phyloP scores from a whole-genome alignment of 2,888 invertebrate species.

The Zaprionus obscuricornis region DNA sequence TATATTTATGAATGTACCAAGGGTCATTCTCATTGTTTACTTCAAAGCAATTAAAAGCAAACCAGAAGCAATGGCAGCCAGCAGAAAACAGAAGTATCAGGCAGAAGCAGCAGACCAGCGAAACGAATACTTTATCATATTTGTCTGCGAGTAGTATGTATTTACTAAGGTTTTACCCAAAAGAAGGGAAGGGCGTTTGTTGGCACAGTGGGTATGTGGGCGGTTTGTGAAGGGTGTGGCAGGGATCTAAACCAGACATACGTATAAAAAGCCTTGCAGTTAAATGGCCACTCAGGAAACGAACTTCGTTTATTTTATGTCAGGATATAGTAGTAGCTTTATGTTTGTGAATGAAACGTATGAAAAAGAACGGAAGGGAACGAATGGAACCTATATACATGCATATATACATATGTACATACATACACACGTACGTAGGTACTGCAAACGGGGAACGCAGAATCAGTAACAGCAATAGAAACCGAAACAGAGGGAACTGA shows the following conservation, averaged over 20 bases:
- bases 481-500: too few relatives aligned
- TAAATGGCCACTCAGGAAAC: slow-evolving; percentile 78
- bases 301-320: slow-evolving; percentile 78
- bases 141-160: slow-evolving; percentile 67
- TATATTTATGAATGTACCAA: slow-evolving; percentile 74
- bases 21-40: slow-evolving; percentile 68
- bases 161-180: slow-evolving; percentile 58
- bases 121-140: slow-evolving; percentile 68
- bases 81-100: slow-evolving; percentile 8
- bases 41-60: slow-evolving; percentile 73
- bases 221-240: background rate
- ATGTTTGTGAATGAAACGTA: slow-evolving; percentile 57
- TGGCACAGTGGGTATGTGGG: background rate
- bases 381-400: too few relatives aligned
- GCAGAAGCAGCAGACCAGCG: slow-evolving; percentile 26
- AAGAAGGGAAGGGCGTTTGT: slow-evolving; percentile 4
- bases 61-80: slow-evolving; percentile 49
- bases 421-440: too few relatives aligned
- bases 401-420: too few relatives aligned
- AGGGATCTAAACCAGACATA: slow-evolving; percentile 28
- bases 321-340: slow-evolving; percentile 67
- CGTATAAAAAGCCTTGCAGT: slow-evolving; percentile 70
- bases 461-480: too few relatives aligned
- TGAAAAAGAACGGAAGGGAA: slow-evolving; percentile 20
- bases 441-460: slow-evolving; percentile 32